These are phyloP conservation scores for Anableps anableps DNA, from an alignment of 2,797 vertebrate species.

Conservation along the genomic window DNA sequence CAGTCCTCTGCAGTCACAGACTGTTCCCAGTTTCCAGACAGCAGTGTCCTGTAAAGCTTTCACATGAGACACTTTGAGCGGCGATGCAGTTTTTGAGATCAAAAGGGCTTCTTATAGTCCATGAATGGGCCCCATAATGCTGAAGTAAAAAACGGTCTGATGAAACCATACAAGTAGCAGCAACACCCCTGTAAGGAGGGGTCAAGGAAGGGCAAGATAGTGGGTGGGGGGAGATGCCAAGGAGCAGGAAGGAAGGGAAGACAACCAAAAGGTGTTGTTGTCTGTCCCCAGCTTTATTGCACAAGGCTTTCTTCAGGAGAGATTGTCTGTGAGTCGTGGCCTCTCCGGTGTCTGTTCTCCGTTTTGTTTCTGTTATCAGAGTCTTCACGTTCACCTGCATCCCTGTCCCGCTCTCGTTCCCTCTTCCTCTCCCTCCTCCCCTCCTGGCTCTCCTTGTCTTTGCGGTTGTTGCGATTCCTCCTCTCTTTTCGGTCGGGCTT, in stretches of 20 bases:
- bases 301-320: conserved; percentile 75
- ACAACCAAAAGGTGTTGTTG: conserved; percentile 56
- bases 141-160: conserved; percentile 83
- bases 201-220: conserved; percentile 63
- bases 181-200: conserved; percentile 84
- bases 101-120: conserved; percentile 56
- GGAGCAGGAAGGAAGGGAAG: conserved; percentile 46
- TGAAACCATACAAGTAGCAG: conserved; percentile 92
- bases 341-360: conserved; percentile 89
- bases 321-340: conserved; percentile 84
- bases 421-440: conserved; percentile 84
- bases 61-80: conserved; percentile 56
- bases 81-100: conserved; percentile 56
- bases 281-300: conserved; percentile 73
- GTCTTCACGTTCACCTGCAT: conserved; percentile 82
- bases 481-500: conserved; percentile 79
- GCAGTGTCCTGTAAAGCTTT: conserved; percentile 57
- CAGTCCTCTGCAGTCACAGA: conserved; percentile 47
- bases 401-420: conserved; percentile 82
- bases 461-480: conserved; percentile 89
- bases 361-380: conserved; percentile 89
- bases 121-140: conserved; percentile 68
- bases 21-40: conserved; percentile 54
- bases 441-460: conserved; percentile 86
- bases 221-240: conserved; percentile 39